phyloP scores from a whole-genome alignment of 2,888 invertebrate genomes.

The Leptopilina drosophilae region DNA sequence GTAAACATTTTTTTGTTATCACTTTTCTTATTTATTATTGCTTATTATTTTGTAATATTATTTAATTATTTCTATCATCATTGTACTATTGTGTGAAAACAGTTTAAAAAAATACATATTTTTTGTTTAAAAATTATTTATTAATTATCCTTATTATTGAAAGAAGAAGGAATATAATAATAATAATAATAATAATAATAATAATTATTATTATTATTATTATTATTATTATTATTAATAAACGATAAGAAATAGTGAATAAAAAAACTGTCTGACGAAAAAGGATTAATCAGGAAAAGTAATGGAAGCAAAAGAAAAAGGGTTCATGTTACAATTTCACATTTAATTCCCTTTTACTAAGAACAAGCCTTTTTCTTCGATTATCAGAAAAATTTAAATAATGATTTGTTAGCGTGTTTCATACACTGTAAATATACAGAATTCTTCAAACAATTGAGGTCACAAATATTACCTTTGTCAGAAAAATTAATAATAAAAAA shows the following conservation, averaged over 20 bases:
- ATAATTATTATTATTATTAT: background rate
- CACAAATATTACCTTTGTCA: conserved; percentile 7
- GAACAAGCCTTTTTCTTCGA: conserved; percentile 63
- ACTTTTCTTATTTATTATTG: too few relatives aligned
- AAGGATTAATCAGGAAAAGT: too few relatives aligned
- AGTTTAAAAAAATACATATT: too few relatives aligned
- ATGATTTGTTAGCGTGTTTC: conserved; percentile 67
- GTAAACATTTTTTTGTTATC: too few relatives aligned
- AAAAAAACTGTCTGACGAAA: too few relatives aligned
- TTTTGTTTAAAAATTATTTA: too few relatives aligned
- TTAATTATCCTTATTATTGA: too few relatives aligned
- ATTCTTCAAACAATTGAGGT: conserved; percentile 38
- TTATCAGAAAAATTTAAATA: conserved; percentile 68
- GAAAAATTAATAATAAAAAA: conserved; percentile 20
- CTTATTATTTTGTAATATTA: too few relatives aligned
- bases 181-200: too few relatives aligned
- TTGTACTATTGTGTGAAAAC: too few relatives aligned
- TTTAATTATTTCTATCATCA: too few relatives aligned
- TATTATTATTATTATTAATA: background rate
- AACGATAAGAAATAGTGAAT: too few relatives aligned
- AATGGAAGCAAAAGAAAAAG: conserved; percentile 36
- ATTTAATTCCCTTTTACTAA: conserved; percentile 59
- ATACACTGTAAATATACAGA: conserved; percentile 43
- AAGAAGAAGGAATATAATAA: background rate
- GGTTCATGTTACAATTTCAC: conserved; percentile 50